phyloP scores from a whole-genome alignment of 2,797 vertebrate genomes.

The Australoheros facetus region DNA sequence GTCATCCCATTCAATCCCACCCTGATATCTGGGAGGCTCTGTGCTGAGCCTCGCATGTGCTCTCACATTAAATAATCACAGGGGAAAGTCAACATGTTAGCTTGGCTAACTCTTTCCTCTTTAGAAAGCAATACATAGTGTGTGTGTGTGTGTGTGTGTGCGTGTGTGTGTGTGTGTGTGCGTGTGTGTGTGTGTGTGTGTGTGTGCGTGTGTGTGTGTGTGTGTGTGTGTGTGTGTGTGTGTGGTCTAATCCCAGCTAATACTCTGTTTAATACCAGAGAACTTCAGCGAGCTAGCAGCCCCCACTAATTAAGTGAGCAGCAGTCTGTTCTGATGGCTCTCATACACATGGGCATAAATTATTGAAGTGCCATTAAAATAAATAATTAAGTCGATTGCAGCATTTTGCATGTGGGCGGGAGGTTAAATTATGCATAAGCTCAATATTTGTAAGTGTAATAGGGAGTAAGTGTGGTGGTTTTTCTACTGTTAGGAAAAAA shows the following conservation, averaged over 20 bases:
- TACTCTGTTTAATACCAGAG: slow-evolving; percentile 69
- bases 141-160: slow-evolving; percentile 9
- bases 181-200: slow-evolving; percentile 24
- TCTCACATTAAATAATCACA: slow-evolving; percentile 57
- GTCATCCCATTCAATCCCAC: slow-evolving; percentile 59
- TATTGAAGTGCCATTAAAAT: slow-evolving; percentile 80
- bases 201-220: slow-evolving; percentile 10
- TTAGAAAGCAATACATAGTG: slow-evolving; percentile 59
- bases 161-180: slow-evolving; percentile 19
- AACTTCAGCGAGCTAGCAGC: slow-evolving; percentile 68
- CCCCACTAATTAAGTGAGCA: slow-evolving; percentile 76
- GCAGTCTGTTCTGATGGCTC: slow-evolving; percentile 72
- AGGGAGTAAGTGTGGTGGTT: slow-evolving; percentile 69
- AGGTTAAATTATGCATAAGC: slow-evolving; percentile 82
- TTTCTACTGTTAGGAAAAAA: slow-evolving; percentile 24
- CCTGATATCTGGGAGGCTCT: slow-evolving; percentile 19
- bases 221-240: slow-evolving; percentile 9
- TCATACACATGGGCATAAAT: slow-evolving; percentile 77
- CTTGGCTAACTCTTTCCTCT: slow-evolving; percentile 48
- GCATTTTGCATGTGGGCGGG: slow-evolving; percentile 77
- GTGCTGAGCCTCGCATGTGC: slow-evolving; percentile 32
- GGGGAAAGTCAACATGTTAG: slow-evolving; percentile 31
- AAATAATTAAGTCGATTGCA: slow-evolving; percentile 79
- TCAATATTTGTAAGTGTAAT: slow-evolving; percentile 83
- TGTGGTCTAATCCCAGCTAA: slow-evolving; percentile 74